Evolutionary conservation across 1,140 invertebrate genomes (phyloP).

Genomic region (Chelonus insularis): DNA sequence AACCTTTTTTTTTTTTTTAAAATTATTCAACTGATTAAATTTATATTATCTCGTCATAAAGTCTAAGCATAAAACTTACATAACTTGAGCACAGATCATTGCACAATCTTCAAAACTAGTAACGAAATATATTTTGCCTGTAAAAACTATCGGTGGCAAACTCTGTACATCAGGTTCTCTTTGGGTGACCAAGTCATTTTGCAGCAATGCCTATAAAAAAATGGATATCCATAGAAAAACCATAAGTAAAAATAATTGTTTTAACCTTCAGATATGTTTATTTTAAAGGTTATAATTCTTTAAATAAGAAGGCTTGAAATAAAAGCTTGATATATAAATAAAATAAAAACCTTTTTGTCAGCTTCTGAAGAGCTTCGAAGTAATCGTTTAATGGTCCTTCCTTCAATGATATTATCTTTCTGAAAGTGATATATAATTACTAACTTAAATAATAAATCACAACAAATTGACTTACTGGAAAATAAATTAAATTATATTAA

Average conservation of each 20-base stretch:
- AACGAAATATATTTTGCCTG: constrained; percentile 59
- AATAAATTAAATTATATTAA: constrained; percentile 5
- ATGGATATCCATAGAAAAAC: no score
- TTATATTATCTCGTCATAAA: no score
- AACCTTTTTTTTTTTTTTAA: not conserved
- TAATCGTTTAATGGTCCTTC: constrained; percentile 13
- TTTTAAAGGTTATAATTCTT: no score
- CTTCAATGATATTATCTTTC: constrained; percentile 13
- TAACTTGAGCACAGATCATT: constrained; percentile 58
- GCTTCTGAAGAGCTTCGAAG: constrained; percentile 9
- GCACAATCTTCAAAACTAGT: constrained; percentile 61
- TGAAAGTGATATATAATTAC: constrained; percentile 6
- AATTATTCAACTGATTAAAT: not conserved
- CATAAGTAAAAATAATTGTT: no score
- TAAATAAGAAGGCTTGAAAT: no score
- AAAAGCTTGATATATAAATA: no score
- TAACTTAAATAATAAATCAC: not conserved
- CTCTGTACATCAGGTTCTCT: constrained; percentile 13
- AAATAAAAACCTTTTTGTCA: constrained; percentile 10
- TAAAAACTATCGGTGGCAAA: constrained; percentile 56
- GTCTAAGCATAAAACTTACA: constrained; percentile 53
- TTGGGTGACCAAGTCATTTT: not conserved
- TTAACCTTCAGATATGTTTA: no score
- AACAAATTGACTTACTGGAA: not conserved
- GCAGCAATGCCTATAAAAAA: constrained; percentile 8